These are phyloP conservation scores for Zaprionus ghesquierei DNA, from an alignment of 1,140 invertebrate genomes.

Conservation along the genomic window DNA sequence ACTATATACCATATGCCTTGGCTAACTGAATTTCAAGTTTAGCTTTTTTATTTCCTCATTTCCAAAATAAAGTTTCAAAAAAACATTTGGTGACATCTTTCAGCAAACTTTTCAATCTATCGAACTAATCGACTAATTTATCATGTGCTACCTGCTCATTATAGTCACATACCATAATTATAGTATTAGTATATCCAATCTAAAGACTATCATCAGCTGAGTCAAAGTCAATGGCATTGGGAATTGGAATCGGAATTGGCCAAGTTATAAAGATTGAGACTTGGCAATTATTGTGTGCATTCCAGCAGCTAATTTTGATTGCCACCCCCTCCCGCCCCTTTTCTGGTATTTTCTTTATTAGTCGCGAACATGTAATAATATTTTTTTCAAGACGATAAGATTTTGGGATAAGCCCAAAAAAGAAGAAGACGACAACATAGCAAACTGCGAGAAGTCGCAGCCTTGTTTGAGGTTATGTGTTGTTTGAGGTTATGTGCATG, in stretches of 20 bases:
- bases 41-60: neutral
- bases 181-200: conserved; percentile 11
- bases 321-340: no score
- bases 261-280: neutral
- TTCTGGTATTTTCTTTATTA: neutral
- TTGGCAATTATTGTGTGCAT: conserved; percentile 2
- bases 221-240: conserved; percentile 34
- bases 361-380: neutral
- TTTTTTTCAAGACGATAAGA: neutral
- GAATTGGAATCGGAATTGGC: neutral
- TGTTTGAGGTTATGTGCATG: neutral
- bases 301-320: neutral
- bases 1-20: neutral
- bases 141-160: conserved; percentile 11
- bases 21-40: neutral
- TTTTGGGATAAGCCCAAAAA: neutral
- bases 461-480: neutral
- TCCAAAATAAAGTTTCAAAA: neutral
- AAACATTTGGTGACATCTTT: neutral
- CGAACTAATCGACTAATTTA: neutral
- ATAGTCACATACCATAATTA: conserved; percentile 24
- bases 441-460: neutral
- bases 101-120: neutral
- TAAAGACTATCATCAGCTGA: conserved; percentile 9
- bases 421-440: neutral